Evolutionary conservation across 2,113 vertebrate species (phyloP).

Genomic region (Progne subis): DNA sequence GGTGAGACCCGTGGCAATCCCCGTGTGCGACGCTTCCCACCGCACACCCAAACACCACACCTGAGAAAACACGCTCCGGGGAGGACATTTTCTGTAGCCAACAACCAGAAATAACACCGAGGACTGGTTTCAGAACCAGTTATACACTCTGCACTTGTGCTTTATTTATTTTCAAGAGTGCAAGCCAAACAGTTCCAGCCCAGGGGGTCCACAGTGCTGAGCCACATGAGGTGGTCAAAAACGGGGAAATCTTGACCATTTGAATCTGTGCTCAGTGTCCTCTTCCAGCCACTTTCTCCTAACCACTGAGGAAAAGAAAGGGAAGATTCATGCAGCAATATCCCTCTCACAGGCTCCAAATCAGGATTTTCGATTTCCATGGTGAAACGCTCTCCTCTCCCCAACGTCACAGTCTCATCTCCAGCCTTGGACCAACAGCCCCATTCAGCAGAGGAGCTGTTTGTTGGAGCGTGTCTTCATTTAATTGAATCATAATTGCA

Average conservation of each 20-base stretch:
- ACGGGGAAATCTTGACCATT: neutral
- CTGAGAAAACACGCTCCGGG: neutral
- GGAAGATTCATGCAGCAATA: neutral
- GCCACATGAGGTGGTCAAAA: neutral
- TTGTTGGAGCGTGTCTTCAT: neutral
- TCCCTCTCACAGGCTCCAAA: neutral
- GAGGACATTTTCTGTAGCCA: neutral
- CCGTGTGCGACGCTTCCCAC: neutral
- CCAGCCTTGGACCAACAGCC: neutral
- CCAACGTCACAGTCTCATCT: fast-evolving
- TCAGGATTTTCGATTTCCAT: neutral
- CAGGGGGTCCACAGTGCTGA: neutral
- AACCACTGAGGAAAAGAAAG: neutral
- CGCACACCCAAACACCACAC: neutral
- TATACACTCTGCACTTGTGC: neutral
- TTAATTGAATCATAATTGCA: constrained; percentile 1
- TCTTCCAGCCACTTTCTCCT: neutral
- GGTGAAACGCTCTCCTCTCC: neutral
- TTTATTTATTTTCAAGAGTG: neutral
- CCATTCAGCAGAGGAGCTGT: neutral
- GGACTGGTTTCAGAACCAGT: constrained; percentile 3
- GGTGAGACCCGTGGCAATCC: neutral
- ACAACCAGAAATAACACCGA: constrained; percentile 6
- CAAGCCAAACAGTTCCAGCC: neutral
- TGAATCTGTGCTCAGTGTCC: neutral